Evolutionary conservation across 2,888 invertebrate genomes (phyloP), one percentile per base, ranked within the genome.

Genomic region (Cerastoderma edule): DNA sequence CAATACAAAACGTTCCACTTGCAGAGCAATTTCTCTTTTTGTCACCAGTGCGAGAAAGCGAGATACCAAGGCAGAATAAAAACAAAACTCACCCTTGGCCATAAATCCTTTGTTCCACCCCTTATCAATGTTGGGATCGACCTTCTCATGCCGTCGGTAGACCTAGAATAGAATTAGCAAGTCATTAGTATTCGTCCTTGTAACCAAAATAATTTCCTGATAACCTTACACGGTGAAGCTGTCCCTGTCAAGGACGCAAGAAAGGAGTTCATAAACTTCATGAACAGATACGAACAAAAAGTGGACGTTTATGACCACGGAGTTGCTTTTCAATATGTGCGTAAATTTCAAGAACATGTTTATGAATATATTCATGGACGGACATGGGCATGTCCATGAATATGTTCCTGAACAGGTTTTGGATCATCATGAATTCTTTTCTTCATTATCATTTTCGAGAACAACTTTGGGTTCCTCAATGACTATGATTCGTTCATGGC

Each of bases 61-160:
- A 28, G 24, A 28, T 27, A 5, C 22, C 22, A n/a, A 28, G 64
- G 28, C 8, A 30, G 8, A 22, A 16, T 4, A 57, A 1, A 64
- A n/a, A 53, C n/a, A n/a, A n/a, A n/a, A 70, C 70, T 22, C 68
- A 78, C 78, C 68, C 63, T 67, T 50, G 78, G 78, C 13, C 71
- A 56, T 4, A 71, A 54, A 33, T 74, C 63, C 3, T 65, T 33
- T 2, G 63, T 39, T 22, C 19, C 22, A 27, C 65, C 74, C 19
- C 13, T 46, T 1, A 78, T 10, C 13, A 27, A 8, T 0, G 46
- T 68, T 0, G 68, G 22, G 35, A 46, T 30, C 16, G 68, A 56
- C 2, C 24, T 16, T 32, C 73, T 19, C 27, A 27, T 32, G 5
- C 35, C 30, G 10, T 67, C 74, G n/a, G 74, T 35, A 10, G 74